Conservation (phyloP, 2,888 invertebrate species). For the Athripsodes cinereus region DNA sequence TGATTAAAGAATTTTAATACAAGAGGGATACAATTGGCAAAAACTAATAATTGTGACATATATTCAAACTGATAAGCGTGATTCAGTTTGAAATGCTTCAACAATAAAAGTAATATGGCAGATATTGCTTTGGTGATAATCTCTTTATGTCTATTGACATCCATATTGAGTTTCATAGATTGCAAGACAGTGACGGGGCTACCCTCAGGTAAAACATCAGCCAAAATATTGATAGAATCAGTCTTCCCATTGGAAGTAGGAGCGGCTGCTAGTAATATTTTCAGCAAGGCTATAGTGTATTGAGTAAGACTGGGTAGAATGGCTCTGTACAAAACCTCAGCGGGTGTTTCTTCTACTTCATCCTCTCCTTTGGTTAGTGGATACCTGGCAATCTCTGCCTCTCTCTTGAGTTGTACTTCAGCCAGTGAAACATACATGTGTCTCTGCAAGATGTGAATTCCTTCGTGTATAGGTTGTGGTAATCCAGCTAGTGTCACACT, state of each 20-base stretch:
- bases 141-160: conserved; percentile 97
- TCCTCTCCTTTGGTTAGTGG: conserved; percentile 82
- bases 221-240: conserved; percentile 97
- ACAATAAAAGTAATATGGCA: conserved; percentile 78
- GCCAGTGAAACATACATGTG: conserved; percentile 92
- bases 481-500: conserved; percentile 86
- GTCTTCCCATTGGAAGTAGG: conserved; percentile 99
- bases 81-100: conserved; percentile 96
- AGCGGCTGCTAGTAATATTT: conserved; percentile 94
- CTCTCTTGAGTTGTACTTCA: conserved; percentile 86
- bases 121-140: conserved; percentile 96
- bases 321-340: conserved; percentile 88
- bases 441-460: conserved; percentile 83
- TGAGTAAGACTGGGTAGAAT: conserved; percentile 94
- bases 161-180: conserved; percentile 92
- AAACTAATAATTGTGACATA: conserved; percentile 97
- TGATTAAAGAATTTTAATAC: conserved; percentile 99
- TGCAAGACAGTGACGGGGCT: conserved; percentile 95
- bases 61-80: conserved; percentile 99
- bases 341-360: conserved; percentile 72
- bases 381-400: conserved; percentile 86
- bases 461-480: conserved; percentile 95
- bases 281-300: conserved; percentile 94
- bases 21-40: conserved; percentile 97
- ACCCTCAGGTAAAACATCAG: conserved; percentile 95